These are phyloP conservation scores for Fratercula arctica DNA, from an alignment of 2,797 vertebrate species.

Conservation along the genomic window DNA sequence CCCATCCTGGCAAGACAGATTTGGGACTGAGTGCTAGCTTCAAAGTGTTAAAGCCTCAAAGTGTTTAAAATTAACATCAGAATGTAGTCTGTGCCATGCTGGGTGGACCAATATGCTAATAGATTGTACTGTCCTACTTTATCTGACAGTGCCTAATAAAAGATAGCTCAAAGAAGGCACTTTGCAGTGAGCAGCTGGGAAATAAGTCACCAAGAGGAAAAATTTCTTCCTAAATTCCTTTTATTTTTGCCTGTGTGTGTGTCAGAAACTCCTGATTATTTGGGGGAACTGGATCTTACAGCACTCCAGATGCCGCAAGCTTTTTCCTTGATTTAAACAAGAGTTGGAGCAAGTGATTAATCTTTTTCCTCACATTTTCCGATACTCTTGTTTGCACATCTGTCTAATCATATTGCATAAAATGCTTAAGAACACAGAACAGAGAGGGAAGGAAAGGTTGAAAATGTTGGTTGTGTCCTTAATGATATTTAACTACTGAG, in stretches of 20 bases:
- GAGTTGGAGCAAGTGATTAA: not conserved
- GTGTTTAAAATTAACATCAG: slow-evolving; percentile 12
- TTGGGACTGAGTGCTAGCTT: not conserved
- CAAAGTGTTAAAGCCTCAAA: not conserved
- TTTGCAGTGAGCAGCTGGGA: not conserved
- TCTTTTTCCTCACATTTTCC: not conserved
- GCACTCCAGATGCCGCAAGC: not conserved
- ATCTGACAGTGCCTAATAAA: not conserved
- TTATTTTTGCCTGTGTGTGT: not conserved
- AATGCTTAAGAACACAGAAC: slow-evolving; percentile 37
- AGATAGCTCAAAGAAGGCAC: not conserved
- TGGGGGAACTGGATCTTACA: not conserved
- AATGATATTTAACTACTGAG: slow-evolving; percentile 1
- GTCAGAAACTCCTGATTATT: not conserved
- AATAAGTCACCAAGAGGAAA: not conserved
- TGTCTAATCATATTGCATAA: slow-evolving; percentile 21
- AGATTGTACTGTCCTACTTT: not conserved
- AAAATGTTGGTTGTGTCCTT: not conserved
- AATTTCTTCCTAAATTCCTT: not conserved
- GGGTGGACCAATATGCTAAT: not conserved
- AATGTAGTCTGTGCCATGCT: not conserved
- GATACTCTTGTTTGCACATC: slow-evolving; percentile 44
- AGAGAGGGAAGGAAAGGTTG: slow-evolving; percentile 4
- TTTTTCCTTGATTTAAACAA: slow-evolving; percentile 8
- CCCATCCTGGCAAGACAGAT: not conserved